phyloP scores from a whole-genome alignment of 2,113 vertebrate genomes.

The Vidua chalybeata region DNA sequence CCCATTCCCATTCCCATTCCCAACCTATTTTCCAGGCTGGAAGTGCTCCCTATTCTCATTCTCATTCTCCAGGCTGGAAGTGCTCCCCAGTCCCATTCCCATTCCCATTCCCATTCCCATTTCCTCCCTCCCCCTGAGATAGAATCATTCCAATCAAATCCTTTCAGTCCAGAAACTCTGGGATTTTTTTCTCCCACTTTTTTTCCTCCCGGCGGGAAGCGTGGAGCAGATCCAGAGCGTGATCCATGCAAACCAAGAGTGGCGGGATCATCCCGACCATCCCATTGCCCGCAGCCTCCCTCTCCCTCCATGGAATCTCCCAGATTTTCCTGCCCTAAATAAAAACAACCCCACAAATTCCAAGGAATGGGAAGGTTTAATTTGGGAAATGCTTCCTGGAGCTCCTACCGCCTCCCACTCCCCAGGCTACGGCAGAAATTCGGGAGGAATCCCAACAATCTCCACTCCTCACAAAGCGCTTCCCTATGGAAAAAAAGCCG shows the following conservation, averaged over 20 bases:
- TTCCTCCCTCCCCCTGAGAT: fast-evolving
- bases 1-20: neutral
- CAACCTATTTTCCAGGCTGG: neutral
- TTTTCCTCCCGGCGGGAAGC: fast-evolving
- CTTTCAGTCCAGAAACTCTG: neutral
- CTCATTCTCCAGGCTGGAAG: neutral
- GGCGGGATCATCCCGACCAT: fast-evolving
- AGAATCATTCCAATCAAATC: neutral
- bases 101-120: neutral
- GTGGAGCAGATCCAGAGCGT: fast-evolving
- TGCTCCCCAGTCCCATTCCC: neutral
- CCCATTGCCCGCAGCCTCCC: neutral
- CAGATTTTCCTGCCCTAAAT: neutral
- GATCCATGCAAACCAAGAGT: neutral
- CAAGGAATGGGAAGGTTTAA: neutral
- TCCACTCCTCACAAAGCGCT: neutral
- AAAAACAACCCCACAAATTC: neutral
- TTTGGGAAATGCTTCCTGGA: neutral
- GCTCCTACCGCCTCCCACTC: neutral
- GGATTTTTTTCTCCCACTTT: fast-evolving
- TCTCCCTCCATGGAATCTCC: fast-evolving
- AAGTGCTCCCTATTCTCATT: neutral
- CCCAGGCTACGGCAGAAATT: neutral
- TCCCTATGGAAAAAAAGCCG: neutral
- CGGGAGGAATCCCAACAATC: neutral